Evolutionary conservation across 2,888 invertebrate species (phyloP).

Genomic region (Sphecodes monilicornis): DNA sequence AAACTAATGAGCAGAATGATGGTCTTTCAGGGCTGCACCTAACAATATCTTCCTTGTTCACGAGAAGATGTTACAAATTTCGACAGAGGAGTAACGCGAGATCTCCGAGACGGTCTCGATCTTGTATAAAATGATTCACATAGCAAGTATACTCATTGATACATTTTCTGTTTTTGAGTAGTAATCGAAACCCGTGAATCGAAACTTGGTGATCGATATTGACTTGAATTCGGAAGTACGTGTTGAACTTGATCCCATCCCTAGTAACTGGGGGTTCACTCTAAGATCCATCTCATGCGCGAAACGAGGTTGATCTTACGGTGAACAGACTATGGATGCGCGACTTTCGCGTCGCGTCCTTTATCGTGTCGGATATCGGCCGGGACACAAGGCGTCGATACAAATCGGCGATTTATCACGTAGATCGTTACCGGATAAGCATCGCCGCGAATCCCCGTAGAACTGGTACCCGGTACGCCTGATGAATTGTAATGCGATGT

Average conservation of each 20-base stretch:
- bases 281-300: neutral
- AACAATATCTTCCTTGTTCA: too few relatives aligned
- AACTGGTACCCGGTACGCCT: conserved; percentile 65
- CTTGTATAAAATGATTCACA: too few relatives aligned
- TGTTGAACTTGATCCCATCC: neutral
- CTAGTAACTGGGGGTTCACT: neutral
- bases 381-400: conserved; percentile 56
- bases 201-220: neutral
- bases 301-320: neutral
- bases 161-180: too few relatives aligned
- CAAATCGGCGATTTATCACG: conserved; percentile 74
- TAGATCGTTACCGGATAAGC: conserved; percentile 65
- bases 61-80: too few relatives aligned
- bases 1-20: too few relatives aligned
- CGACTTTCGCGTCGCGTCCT: conserved; percentile 27
- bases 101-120: too few relatives aligned
- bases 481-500: conserved; percentile 71
- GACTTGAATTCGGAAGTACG: neutral
- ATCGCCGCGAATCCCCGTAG: conserved; percentile 66
- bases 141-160: too few relatives aligned
- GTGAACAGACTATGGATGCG: neutral
- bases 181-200: neutral
- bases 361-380: conserved; percentile 19
- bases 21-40: too few relatives aligned
- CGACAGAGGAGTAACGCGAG: too few relatives aligned